Evolutionary conservation across 2,113 vertebrate species (phyloP), one percentile per base, ranked within the genome.

Genomic region (Prochilodus magdalenae): DNA sequence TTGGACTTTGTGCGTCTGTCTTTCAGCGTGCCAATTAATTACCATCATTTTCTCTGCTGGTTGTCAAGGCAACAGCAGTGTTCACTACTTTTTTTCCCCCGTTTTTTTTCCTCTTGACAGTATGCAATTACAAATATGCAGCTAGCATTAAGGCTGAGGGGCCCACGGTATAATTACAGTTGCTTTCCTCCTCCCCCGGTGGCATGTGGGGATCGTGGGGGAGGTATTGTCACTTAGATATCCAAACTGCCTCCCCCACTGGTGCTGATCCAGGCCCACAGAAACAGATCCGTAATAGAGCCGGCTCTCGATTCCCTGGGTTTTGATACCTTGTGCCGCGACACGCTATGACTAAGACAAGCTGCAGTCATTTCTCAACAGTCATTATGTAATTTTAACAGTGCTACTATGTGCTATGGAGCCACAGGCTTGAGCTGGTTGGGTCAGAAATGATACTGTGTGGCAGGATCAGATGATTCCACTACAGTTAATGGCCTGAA

Each of bases 101-200:
- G n/a, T 16, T 80, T 78, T 84, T 84, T 81, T 71, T 72, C 36
- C 51, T 47, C 22, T 15, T 77, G 83, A 81, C 79, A 81, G 80
- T 82, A 40, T 82, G 80, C 73, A 75, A 85, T 85, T 82, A 79
- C 72, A 85, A 70, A 78, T 78, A 75, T 82, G 75, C 75, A 69
- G 80, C 59, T 79, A 67, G 62, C 75, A 77, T 77, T 81, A 81
- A 49, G 60, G 30, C 16, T 47, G 47, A 36, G 12, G 40, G 40
- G 62, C 40, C 65, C 78, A 49, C 29, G 40, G 69, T 85, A 66
- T 85, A 78, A 85, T 85, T 78, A 74, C 47, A 67, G 81, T 70
- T n/a, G 59, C 77, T 29, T 77, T 69, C 74, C 73, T 69, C 59
- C 36, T 60, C 53, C 63, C 59, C 75, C 70, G 82, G 75, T 82